Evolutionary conservation across 2,888 invertebrate species (phyloP), one percentile per base, ranked within the genome.

Genomic region (Chaetoderma sp.): DNA sequence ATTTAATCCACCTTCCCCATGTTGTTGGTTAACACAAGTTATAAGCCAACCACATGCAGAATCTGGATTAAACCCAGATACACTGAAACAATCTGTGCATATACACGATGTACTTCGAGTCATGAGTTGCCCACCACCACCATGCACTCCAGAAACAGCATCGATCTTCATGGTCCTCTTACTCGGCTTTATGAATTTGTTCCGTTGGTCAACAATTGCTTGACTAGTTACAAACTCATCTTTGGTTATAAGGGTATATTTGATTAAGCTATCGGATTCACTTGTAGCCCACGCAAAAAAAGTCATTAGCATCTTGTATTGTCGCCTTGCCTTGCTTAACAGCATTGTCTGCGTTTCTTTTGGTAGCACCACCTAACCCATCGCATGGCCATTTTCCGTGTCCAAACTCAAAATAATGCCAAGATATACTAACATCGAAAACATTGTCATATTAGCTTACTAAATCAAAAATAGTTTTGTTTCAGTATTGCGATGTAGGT

Each of bases 331-430:
- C 60, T 16, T 25, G n/a, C 21, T 60, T 59, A 13, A 64, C 23
- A 8, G 49, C 52, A 6, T 44, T 30, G 25, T 67, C 67, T 27
- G 67, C 63, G 39, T 50, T 33, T 42, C 25, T 30, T 28, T 62
- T 66, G 1, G 47, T 32, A 10, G 49, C n/a, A 28, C 47, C 54
- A n/a, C 65, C 68, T 21, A 64, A 25, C 13, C 64, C 68, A 63
- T 69, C 67, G 39, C 69, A 65, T 4, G 69, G 47, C 18, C 67
- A 42, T 60, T 69, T 67, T 13, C 44, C 59, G 57, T 66, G 52
- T 16, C 61, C 63, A 42, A 55, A 21, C 45, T 62, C 55, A 30
- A 62, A 63, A 36, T 58, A 56, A 33, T 59, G 57, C 69, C 69
- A 69, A 8, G 30, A 59, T 21, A 60, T 45, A 28, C 25, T 30